These are phyloP conservation scores for Notechis scutatus DNA, from an alignment of 2,113 vertebrate genomes.

Conservation along the genomic window DNA sequence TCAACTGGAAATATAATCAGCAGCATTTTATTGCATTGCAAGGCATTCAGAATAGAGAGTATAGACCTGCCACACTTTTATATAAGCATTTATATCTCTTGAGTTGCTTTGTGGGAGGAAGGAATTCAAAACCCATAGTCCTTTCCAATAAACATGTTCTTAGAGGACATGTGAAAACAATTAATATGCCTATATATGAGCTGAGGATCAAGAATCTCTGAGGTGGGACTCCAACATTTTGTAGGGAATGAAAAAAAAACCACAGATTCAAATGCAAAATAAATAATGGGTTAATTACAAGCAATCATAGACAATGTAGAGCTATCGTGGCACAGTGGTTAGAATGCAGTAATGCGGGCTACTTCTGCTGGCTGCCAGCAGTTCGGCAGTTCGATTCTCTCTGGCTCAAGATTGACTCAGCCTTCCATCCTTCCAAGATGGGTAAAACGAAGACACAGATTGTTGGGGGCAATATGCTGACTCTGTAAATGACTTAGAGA, in stretches of 20 bases:
- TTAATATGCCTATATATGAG: background rate
- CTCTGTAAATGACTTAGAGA: no score
- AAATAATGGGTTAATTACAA: background rate
- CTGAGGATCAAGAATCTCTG: background rate
- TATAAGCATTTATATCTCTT: background rate
- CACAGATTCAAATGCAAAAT: background rate
- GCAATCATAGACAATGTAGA: background rate
- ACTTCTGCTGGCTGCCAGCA: no score
- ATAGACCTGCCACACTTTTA: background rate
- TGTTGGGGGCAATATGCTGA: no score
- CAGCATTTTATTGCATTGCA: no score
- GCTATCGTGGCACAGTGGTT: no score
- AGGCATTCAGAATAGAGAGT: background rate
- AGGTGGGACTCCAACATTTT: background rate
- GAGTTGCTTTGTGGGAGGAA: background rate
- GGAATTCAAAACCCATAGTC: no score
- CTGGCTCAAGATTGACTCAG: no score
- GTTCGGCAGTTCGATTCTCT: no score
- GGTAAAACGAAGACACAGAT: no score
- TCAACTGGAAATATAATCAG: background rate
- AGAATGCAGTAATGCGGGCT: no score
- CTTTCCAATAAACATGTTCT: background rate
- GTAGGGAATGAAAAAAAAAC: background rate
- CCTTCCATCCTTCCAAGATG: no score
- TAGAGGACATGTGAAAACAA: background rate